Percentiles rank a stretch among this genome's conserved stretches.
Conservation (phyloP, 2,888 invertebrate genomes). For the Eucera pruinosa region DNA sequence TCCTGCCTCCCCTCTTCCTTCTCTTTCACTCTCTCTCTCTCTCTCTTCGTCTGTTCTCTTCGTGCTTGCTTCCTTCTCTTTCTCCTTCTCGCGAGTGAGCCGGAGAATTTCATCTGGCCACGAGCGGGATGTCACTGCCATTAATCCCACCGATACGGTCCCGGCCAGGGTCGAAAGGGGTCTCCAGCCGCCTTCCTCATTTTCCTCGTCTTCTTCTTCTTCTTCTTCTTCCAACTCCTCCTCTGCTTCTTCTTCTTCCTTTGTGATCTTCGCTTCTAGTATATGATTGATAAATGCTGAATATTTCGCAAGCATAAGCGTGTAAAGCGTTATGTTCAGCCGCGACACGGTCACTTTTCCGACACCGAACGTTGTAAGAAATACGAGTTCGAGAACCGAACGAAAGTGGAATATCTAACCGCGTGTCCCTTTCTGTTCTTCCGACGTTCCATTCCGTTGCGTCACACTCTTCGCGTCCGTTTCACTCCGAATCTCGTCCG, state of each 20-base stretch:
- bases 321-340: slow-evolving; percentile 56
- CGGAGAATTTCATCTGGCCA: slow-evolving; percentile 75
- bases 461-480: neutral
- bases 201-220: slow-evolving; percentile 60
- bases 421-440: slow-evolving; percentile 17
- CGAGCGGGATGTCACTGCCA: slow-evolving; percentile 80
- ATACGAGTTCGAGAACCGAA: neutral
- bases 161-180: slow-evolving; percentile 71
- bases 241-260: slow-evolving; percentile 56
- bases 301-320: slow-evolving; percentile 65
- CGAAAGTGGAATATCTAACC: slow-evolving; percentile 25
- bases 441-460: slow-evolving; percentile 26
- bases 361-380: slow-evolving; percentile 14
- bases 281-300: slow-evolving; percentile 68
- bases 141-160: slow-evolving; percentile 77
- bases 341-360: slow-evolving; percentile 17
- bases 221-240: slow-evolving; percentile 51
- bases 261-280: slow-evolving; percentile 61
- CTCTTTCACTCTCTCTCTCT: slow-evolving; percentile 1
- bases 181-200: slow-evolving; percentile 66
- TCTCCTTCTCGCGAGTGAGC: slow-evolving; percentile 52
- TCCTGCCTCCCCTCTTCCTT: too few species aligned
- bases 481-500: slow-evolving; percentile 32
- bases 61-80: slow-evolving; percentile 4
- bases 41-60: slow-evolving; percentile 6